A percentile compares a stretch with the other conserved stretches of the same genome.
These are phyloP conservation scores for Lydus trimaculatus DNA, from an alignment of 2,888 invertebrate genomes.

Conservation along the genomic window DNA sequence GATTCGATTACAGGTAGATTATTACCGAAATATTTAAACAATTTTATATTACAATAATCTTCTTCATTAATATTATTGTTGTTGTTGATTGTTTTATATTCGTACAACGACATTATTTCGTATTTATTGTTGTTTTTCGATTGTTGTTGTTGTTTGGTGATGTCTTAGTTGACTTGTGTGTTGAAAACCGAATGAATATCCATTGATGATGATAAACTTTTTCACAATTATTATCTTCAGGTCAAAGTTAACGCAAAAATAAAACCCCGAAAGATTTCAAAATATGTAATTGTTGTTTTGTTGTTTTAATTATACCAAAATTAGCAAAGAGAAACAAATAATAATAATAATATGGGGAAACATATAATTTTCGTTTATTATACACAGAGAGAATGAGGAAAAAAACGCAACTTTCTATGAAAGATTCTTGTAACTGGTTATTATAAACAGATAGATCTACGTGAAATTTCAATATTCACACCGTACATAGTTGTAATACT, in stretches of 20 bases:
- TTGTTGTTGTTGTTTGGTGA: conserved; percentile 14
- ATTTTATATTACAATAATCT: conserved; percentile 39
- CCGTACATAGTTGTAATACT: conserved; percentile 25
- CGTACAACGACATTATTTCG: conserved; percentile 35
- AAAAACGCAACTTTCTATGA: conserved; percentile 24
- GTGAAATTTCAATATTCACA: conserved; percentile 23
- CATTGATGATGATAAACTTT: conserved; percentile 22
- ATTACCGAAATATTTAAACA: conserved; percentile 47
- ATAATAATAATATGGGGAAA: background rate
- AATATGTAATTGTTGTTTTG: conserved; percentile 20
- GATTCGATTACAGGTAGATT: conserved; percentile 56
- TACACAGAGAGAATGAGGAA: background rate
- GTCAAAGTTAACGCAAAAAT: conserved; percentile 31
- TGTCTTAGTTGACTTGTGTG: conserved; percentile 18
- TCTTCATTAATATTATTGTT: conserved; percentile 32
- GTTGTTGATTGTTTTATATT: conserved; percentile 23
- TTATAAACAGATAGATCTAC: background rate
- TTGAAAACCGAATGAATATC: conserved; percentile 14
- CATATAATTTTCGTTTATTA: background rate
- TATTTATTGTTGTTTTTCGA: background rate
- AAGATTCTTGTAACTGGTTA: background rate
- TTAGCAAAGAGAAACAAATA: background rate
- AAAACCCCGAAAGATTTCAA: conserved; percentile 16
- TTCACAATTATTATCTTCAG: conserved; percentile 27
- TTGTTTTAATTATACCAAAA: conserved; percentile 10